phyloP scores from a whole-genome alignment of 2,797 vertebrate species.

The Ara ararauna region DNA sequence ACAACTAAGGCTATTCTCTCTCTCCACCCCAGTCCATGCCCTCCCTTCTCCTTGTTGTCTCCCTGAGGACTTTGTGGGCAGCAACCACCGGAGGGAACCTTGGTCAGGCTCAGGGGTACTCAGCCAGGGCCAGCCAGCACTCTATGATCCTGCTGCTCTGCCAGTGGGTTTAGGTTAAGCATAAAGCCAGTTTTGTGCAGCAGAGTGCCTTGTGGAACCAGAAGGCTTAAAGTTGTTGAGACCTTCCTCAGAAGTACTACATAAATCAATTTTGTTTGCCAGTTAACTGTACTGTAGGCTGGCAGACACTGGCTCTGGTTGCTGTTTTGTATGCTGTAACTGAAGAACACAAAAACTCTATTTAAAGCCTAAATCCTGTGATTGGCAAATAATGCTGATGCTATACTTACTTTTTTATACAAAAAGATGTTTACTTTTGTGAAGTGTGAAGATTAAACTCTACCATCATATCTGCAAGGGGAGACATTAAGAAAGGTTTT shows the following conservation, averaged over 20 bases:
- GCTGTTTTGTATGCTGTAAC: too few species aligned
- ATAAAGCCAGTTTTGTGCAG: neutral
- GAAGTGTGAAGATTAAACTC: neutral
- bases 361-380: neutral
- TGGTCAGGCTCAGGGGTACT: rapidly evolving
- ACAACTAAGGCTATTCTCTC: neutral
- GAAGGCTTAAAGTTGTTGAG: neutral
- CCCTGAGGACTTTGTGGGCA: neutral
- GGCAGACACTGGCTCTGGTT: neutral
- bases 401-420: neutral
- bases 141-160: neutral
- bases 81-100: neutral
- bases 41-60: neutral
- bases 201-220: neutral
- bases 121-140: neutral
- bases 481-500: neutral
- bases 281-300: neutral
- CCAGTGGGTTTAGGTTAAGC: neutral
- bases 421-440: neutral
- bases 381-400: neutral
- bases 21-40: neutral
- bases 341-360: neutral
- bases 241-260: neutral
- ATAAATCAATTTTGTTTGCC: neutral
- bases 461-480: neutral